These are phyloP conservation scores for Endomychus coccineus DNA, from an alignment of 2,888 invertebrate species.

Conservation along the genomic window DNA sequence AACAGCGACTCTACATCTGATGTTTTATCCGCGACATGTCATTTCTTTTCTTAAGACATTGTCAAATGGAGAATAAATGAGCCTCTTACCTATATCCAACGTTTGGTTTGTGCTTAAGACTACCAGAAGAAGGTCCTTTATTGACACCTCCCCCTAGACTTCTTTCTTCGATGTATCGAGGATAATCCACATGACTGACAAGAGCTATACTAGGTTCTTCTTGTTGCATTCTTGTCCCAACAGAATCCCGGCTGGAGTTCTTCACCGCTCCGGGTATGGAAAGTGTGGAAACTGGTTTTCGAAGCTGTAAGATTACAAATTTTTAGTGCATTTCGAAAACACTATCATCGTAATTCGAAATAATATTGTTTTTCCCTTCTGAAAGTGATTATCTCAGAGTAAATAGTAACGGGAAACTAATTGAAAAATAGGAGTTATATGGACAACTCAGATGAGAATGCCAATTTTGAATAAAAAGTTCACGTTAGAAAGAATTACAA, in stretches of 20 bases:
- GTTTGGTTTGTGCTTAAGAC: constrained; percentile 84
- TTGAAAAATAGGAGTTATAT: no score
- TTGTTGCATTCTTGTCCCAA: constrained; percentile 44
- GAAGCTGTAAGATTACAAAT: constrained; percentile 89
- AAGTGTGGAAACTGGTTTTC: constrained; percentile 95
- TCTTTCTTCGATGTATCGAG: constrained; percentile 82
- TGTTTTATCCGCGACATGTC: no score
- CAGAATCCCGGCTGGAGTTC: constrained; percentile 47
- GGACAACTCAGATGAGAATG: no score
- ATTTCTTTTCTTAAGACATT: no score
- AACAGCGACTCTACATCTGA: no score
- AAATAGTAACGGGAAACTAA: no score
- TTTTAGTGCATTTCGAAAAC: no score
- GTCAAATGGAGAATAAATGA: background rate
- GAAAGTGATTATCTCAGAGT: no score
- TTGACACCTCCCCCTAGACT: constrained; percentile 67
- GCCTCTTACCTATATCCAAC: constrained; percentile 86
- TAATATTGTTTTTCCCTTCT: no score
- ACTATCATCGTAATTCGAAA: no score
- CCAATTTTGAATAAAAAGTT: no score
- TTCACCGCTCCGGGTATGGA: constrained; percentile 94
- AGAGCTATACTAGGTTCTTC: constrained; percentile 87
- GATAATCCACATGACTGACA: constrained; percentile 86
- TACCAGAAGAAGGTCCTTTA: constrained; percentile 56
- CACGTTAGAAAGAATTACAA: no score